Evolutionary conservation across 2,113 vertebrate genomes (phyloP), one percentile per base, ranked within the genome.

Genomic region (Dipodomys spectabilis): DNA sequence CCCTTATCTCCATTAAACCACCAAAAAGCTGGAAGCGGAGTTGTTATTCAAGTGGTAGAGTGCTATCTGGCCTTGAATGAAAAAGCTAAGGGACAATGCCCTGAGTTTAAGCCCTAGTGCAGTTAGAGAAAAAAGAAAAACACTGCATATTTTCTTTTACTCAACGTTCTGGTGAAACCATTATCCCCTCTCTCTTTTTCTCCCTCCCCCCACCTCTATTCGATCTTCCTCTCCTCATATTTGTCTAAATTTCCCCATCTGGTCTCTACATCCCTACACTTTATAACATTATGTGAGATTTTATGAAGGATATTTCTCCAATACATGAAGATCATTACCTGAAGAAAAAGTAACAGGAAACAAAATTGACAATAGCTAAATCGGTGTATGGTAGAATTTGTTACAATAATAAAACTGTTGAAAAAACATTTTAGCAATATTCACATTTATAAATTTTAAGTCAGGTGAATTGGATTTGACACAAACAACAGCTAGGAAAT

Each of bases 341-440:
- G n/a, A 82, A 78, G 57, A 82, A 87, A 94, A 77, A 64, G 62
- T 35, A 86, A 16, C 45, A 78, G 91, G 73, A 60, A 73, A 60
- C 82, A 86, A 82, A 92, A 62, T 65, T 73, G 45, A 93, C 11
- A 67, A 35, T 64, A 91, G 23, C 88, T 91, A 69, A 94, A 89
- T 74, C 1, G 27, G 53, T 25, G 69, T 20, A 49, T 69, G n/a
- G 22, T 67, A 27, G 80, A 92, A 45, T 68, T 74, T 80, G 13
- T 49, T 88, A 68, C 71, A 62, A 74, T 39, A 77, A 78, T 49
- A 85, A 95, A 86, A 18, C 23, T 57, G 30, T 45, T 82, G 25
- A 39, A 49, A 95, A 90, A 35, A 23, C 23, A 64, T 64, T 60
- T 44, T 65, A 28, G 69, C 49, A 88, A 88, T 75, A 73, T 72